Percentiles rank a stretch among this genome's conserved stretches.
Conservation (phyloP, 2,113 vertebrate species). For the Pteropus alecto region DNA sequence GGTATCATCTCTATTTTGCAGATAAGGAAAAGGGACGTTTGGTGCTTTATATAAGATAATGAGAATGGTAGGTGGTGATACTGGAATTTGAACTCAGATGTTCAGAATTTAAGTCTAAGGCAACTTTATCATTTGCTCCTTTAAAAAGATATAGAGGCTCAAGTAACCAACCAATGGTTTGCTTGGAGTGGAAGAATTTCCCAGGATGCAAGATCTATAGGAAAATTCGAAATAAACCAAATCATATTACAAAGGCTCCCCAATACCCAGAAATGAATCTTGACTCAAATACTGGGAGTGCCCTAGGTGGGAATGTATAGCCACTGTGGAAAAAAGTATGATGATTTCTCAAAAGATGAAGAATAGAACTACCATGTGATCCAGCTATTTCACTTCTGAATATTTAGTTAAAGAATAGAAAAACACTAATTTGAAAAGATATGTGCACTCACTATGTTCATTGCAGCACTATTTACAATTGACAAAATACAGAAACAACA, state of each 20-base stretch:
- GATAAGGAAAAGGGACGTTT: neutral
- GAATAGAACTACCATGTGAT: neutral
- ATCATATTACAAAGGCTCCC: neutral
- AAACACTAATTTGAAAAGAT: neutral
- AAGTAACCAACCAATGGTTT: neutral
- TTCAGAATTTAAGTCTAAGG: neutral
- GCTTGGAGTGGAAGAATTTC: neutral
- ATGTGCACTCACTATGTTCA: neutral
- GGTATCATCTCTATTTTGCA: neutral
- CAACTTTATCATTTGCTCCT: neutral
- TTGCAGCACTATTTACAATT: neutral
- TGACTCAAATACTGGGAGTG: neutral
- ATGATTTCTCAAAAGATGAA: neutral
- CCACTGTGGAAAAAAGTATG: neutral
- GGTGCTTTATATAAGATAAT: neutral
- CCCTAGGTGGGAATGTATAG: neutral
- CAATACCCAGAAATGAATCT: neutral
- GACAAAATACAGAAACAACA: neutral
- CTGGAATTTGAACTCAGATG: neutral
- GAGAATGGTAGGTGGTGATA: neutral
- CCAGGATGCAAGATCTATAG: neutral
- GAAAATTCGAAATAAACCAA: neutral
- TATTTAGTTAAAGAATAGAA: neutral
- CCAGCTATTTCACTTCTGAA: neutral
- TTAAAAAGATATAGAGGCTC: neutral